Percentiles rank a stretch among this genome's conserved stretches.
Evolutionary conservation across 2,888 invertebrate species (phyloP).

Genomic region (Folsomia candida): DNA sequence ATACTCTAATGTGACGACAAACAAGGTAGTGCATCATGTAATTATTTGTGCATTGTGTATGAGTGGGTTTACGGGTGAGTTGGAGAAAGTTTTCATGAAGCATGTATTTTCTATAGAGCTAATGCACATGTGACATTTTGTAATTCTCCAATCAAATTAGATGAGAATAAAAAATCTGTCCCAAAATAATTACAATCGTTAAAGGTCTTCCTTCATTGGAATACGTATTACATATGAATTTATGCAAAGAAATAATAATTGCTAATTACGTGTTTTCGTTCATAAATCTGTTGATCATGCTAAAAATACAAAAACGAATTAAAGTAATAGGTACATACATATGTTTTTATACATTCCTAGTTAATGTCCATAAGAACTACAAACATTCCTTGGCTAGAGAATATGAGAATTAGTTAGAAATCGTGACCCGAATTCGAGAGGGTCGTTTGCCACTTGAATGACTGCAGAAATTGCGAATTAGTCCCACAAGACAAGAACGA

Average conservation of each 20-base stretch:
- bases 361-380: too few relatives aligned
- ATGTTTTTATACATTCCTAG: too few relatives aligned
- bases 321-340: too few relatives aligned
- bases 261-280: too few relatives aligned
- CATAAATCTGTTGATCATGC: conserved; percentile 12
- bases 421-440: conserved; percentile 23
- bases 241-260: too few relatives aligned
- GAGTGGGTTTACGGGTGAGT: too few relatives aligned
- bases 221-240: conserved; percentile 59
- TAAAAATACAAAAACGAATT: not conserved
- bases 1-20: too few relatives aligned
- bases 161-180: conserved; percentile 54
- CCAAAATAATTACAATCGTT: conserved; percentile 56
- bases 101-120: too few relatives aligned
- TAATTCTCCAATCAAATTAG: not conserved
- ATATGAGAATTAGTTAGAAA: conserved; percentile 13
- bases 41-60: not conserved
- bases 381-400: too few relatives aligned
- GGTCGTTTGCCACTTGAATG: not conserved
- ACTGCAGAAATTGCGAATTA: not conserved
- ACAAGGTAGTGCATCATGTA: too few relatives aligned
- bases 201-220: conserved; percentile 60
- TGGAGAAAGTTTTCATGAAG: too few relatives aligned
- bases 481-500: not conserved
- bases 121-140: too few relatives aligned